Conservation (phyloP, 1,140 invertebrate species). For the Pseudomyrmex concolor region DNA sequence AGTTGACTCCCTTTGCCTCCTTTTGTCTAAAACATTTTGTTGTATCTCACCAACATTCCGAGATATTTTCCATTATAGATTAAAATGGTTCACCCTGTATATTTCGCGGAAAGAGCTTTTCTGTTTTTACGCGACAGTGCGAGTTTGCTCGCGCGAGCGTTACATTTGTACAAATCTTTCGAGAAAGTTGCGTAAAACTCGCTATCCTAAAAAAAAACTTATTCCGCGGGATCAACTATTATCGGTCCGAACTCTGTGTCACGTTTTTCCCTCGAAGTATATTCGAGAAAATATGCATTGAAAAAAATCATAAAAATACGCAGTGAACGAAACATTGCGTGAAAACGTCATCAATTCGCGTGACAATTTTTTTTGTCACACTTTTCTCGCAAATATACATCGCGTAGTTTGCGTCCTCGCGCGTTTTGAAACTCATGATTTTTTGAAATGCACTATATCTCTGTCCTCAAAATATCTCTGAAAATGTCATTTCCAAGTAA, state of each 20-base stretch:
- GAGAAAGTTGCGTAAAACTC: constrained; percentile 13
- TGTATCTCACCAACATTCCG: too few species aligned
- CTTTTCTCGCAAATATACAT: background rate
- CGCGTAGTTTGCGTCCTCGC: background rate
- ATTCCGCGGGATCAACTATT: background rate
- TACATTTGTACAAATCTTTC: constrained; percentile 20
- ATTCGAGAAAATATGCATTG: background rate
- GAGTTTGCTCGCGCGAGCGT: background rate
- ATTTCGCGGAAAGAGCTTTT: constrained; percentile 49
- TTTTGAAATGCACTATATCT: background rate
- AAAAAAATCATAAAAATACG: background rate
- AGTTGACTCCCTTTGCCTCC: too few species aligned
- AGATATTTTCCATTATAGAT: too few species aligned
- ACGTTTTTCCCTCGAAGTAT: background rate
- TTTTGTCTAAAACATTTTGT: too few species aligned
- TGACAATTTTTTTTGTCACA: too few species aligned
- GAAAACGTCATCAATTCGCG: background rate
- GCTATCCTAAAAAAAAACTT: background rate
- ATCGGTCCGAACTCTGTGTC: background rate
- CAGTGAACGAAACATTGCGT: too few species aligned
- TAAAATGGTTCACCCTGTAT: too few species aligned
- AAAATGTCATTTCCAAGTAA: constrained; percentile 41
- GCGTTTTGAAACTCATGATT: constrained; percentile 4
- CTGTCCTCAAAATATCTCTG: constrained; percentile 4
- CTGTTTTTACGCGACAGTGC: constrained; percentile 46